Conservation (phyloP, 2,113 vertebrate species). For the Microtus pennsylvanicus region DNA sequence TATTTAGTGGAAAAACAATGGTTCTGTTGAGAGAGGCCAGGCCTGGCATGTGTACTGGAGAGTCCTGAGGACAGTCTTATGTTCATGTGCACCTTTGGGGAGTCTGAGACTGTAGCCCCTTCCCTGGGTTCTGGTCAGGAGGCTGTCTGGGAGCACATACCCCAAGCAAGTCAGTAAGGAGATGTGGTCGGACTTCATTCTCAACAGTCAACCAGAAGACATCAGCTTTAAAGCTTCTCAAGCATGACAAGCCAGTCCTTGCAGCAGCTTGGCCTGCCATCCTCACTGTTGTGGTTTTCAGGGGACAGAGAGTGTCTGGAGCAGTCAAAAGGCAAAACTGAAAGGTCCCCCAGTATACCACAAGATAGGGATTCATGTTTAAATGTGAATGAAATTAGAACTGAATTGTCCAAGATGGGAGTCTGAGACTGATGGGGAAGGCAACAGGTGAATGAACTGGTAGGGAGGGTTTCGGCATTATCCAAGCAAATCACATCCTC, state of each 20-base stretch:
- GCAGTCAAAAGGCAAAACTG: background rate
- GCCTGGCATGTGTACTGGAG: background rate
- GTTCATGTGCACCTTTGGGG: background rate
- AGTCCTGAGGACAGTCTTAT: background rate
- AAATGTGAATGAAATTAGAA: constrained; percentile 30
- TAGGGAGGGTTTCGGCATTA: background rate
- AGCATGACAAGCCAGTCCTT: background rate
- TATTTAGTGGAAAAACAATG: background rate
- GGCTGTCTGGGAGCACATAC: background rate
- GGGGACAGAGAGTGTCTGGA: background rate
- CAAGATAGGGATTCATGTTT: background rate
- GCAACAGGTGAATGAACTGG: background rate
- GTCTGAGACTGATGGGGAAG: background rate
- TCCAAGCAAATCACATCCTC: background rate
- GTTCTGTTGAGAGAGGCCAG: background rate
- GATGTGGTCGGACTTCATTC: background rate
- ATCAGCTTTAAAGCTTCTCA: background rate
- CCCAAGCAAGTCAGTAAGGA: background rate
- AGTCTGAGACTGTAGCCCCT: background rate
- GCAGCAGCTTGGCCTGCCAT: background rate
- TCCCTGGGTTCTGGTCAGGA: background rate
- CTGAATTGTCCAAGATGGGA: background rate
- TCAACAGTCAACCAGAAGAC: background rate
- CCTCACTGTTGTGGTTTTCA: background rate
- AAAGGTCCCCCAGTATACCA: background rate